These are phyloP conservation scores for Watsonalla binaria DNA, from an alignment of 2,888 invertebrate species.

Conservation along the genomic window DNA sequence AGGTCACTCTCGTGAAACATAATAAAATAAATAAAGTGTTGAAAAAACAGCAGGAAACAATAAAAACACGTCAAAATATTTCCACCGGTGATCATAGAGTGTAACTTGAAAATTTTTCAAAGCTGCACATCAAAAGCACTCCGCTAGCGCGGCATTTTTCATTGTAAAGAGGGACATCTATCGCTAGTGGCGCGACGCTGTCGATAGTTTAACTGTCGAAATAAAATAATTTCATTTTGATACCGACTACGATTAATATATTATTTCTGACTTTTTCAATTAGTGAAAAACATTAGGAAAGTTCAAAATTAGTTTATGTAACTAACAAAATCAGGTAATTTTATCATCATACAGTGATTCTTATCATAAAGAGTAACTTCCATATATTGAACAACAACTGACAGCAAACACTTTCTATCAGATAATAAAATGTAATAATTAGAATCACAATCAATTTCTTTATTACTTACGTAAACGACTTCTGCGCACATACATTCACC, in stretches of 20 bases:
- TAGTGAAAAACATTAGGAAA: too few relatives aligned
- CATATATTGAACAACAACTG: too few relatives aligned
- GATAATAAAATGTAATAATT: too few relatives aligned
- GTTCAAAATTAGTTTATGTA: too few relatives aligned
- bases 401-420: too few relatives aligned
- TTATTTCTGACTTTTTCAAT: background rate
- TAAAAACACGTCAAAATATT: slow-evolving; percentile 15
- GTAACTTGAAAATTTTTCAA: slow-evolving; percentile 18
- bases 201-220: background rate
- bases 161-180: slow-evolving; percentile 29
- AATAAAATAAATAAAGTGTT: background rate
- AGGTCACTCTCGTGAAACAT: too few relatives aligned
- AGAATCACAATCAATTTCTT: too few relatives aligned
- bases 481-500: too few relatives aligned
- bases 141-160: slow-evolving; percentile 20
- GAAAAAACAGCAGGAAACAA: slow-evolving; percentile 12
- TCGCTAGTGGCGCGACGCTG: slow-evolving; percentile 12
- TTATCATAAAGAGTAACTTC: too few relatives aligned
- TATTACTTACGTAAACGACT: too few relatives aligned
- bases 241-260: background rate
- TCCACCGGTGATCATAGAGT: slow-evolving; percentile 10
- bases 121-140: slow-evolving; percentile 8
- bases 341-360: too few relatives aligned
- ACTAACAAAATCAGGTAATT: too few relatives aligned
- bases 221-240: background rate